These are phyloP conservation scores for Ellobium chinense DNA, from an alignment of 2,888 invertebrate species.

Conservation along the genomic window DNA sequence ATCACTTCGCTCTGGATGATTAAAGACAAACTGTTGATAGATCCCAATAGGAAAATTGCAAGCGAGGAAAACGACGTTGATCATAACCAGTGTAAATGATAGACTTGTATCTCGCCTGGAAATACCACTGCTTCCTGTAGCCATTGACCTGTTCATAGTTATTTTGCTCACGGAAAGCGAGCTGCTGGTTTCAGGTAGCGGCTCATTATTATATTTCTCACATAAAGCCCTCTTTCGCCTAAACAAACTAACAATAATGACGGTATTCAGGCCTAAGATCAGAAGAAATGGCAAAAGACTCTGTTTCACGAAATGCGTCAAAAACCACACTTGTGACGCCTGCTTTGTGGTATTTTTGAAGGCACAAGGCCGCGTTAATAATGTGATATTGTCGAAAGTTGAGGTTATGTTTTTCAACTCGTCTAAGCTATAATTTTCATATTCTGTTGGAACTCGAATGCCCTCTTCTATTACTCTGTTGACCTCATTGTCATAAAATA, in stretches of 20 bases:
- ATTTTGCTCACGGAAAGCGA: not conserved
- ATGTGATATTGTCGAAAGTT: not conserved
- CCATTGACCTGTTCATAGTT: not conserved
- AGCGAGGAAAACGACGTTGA: slow-evolving; percentile 28
- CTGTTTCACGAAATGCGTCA: slow-evolving; percentile 30
- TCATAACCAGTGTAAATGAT: not conserved
- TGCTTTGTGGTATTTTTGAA: not conserved
- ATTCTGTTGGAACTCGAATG: too few species aligned
- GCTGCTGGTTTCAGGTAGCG: not conserved
- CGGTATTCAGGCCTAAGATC: slow-evolving; percentile 6
- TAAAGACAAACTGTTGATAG: slow-evolving; percentile 25
- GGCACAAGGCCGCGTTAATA: not conserved
- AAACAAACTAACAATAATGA: slow-evolving; percentile 8
- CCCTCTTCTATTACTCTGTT: too few species aligned
- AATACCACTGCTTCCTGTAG: not conserved
- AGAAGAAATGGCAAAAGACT: slow-evolving; percentile 17
- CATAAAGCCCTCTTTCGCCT: not conserved
- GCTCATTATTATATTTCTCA: not conserved
- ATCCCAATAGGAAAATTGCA: slow-evolving; percentile 35
- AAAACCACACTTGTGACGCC: not conserved
- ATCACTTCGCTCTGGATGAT: slow-evolving; percentile 11
- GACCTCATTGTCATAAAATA: not conserved
- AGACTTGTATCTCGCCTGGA: slow-evolving; percentile 22
- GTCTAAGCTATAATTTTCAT: too few species aligned
- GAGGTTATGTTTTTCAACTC: not conserved